Base-by-base conservation (phyloP, 1,140 invertebrate genomes). In the Brachionus rotundiformis region DNA sequence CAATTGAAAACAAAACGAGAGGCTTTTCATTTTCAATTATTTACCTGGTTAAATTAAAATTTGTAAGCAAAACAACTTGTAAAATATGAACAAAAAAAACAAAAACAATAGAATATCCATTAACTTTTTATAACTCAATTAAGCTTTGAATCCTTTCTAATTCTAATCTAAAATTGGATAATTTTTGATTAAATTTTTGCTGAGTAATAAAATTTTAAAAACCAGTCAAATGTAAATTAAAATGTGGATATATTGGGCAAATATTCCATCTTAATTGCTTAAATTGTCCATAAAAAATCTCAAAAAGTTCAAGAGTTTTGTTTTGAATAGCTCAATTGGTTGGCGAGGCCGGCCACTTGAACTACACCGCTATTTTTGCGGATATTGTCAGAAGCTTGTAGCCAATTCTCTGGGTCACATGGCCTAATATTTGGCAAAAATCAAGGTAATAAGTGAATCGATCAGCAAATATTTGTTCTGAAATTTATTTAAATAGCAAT, bases 41-140 rank as follows among this genome's bases (percentile, higher is more conserved):
- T 54, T 54, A 54, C 19, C 47, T 19, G 47, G 47, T 54, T 19
- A 23, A 19, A 54, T 7, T 41, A 23, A 54, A 54, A 54, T 19
- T 7, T 54, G n/a, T 54, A 8, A n/a, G 19, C 47, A 54, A 19
- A 54, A 1, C 47, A n/a, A 19, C 47, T 54, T 54, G 47, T 19
- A 19, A 19, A 54, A 19, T 54, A 8, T 8, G 47, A 7, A 49
- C n/a, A 49, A 49, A 49, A 13, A 54, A 54, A 54, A 54, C 2
- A 49, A 16, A 54, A 49, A 49, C 6, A 49, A 54, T 8, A 54
- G n/a, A 54, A 54, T 19, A 54, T 19, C 47, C 47, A 54, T 54
- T 54, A 54, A 54, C 47, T 54, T 54, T 54, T 54, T 54, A 5
- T 54, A 54, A 54, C 47, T 54, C 47, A 54, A 54, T 54, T 54